phyloP scores from a whole-genome alignment of 2,113 vertebrate genomes.

The Oceanodroma tethys region DNA sequence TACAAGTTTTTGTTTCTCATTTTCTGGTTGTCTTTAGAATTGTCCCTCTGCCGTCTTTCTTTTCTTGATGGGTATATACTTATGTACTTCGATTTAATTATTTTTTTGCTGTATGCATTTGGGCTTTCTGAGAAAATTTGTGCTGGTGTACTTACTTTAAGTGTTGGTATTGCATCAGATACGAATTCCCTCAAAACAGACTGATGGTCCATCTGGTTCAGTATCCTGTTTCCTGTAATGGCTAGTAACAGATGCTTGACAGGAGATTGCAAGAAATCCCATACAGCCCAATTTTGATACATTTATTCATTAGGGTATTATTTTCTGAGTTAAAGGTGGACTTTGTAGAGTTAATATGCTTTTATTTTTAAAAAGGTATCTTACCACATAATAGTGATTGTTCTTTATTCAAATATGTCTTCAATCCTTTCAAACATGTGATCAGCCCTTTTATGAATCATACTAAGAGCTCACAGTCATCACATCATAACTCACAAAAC shows the following conservation, averaged over 20 bases:
- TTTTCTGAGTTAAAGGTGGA: constrained; percentile 7
- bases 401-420: neutral
- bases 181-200: constrained; percentile 31
- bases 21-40: neutral
- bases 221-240: constrained; percentile 63
- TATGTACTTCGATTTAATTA: neutral
- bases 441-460: neutral
- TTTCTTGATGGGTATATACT: neutral
- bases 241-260: constrained; percentile 51
- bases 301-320: constrained; percentile 32
- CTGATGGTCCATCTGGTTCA: constrained; percentile 56
- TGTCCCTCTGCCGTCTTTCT: neutral
- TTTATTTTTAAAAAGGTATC: neutral
- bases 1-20: neutral
- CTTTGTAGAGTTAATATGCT: neutral
- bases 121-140: neutral
- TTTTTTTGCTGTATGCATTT: neutral
- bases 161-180: constrained; percentile 35
- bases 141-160: neutral
- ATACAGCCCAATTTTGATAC: constrained; percentile 19
- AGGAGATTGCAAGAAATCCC: constrained; percentile 45
- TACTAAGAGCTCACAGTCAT: neutral
- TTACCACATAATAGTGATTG: neutral
- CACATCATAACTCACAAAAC: neutral
- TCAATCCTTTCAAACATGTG: neutral